These are phyloP conservation scores for Vulpes ferrilata DNA, from an alignment of 2,113 vertebrate species.

Conservation along the genomic window DNA sequence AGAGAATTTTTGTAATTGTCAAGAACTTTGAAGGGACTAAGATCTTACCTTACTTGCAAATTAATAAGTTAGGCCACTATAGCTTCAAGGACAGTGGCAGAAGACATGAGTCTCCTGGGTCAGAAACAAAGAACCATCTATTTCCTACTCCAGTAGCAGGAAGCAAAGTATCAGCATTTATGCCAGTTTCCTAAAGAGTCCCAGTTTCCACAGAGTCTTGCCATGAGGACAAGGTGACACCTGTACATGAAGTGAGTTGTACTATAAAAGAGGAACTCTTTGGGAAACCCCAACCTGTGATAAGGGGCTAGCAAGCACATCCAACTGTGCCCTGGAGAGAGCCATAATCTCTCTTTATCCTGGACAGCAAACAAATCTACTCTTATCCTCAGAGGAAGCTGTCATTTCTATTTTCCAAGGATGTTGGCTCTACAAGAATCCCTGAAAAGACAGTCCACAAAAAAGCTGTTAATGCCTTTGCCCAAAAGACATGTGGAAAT, in stretches of 20 bases:
- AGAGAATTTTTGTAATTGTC: neutral
- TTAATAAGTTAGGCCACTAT: neutral
- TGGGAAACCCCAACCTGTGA: neutral
- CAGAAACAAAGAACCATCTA: neutral
- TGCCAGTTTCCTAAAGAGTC: neutral
- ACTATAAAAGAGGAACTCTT: neutral
- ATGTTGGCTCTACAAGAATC: neutral
- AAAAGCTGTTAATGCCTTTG: neutral
- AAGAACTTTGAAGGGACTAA: neutral
- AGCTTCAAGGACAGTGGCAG: neutral
- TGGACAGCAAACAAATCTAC: neutral
- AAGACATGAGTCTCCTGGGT: neutral
- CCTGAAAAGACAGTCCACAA: neutral
- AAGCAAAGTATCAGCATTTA: conserved; percentile 1
- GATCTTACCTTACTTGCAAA: neutral
- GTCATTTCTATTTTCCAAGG: neutral
- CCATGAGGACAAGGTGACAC: neutral
- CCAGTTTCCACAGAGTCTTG: neutral
- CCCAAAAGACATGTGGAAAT: neutral
- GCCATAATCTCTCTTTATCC: neutral
- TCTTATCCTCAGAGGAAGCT: neutral
- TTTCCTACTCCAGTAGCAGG: neutral
- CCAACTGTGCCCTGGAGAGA: neutral
- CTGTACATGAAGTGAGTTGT: no score
- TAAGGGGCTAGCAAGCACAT: neutral